Base-by-base conservation (phyloP, 2,888 invertebrate genomes). In the Pandemis corylana region DNA sequence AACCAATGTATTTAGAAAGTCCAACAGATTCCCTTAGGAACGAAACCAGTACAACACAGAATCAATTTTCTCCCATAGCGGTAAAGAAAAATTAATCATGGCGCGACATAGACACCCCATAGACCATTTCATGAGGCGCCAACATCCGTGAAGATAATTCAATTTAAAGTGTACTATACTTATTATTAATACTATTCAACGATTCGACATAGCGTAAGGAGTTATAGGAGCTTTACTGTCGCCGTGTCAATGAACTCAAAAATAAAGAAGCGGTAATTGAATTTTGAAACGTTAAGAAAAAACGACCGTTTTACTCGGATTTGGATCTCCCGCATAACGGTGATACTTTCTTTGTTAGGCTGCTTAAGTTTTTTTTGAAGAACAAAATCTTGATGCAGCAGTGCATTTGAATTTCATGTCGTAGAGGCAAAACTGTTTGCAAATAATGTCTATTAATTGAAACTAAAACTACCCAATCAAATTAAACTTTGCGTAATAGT, bases 61-160 rank as follows among this genome's bases (percentile, higher is more conserved):
- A 81, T 78, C 81, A 73, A 79, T 79, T 79, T 79, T 78, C 74
- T 92, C 91, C 90, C 89, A 92, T 89, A 89, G 87, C 86, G 84
- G 83, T 79, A 79, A 86, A 89, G 76, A 86, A 90, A 91, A 91
- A 89, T 91, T 92, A 93, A 93, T 92, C 92, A 90, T 81, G 77
- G 77, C 66, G 79, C 88, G 87, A 90, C 90, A 89, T 87, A 84
- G 92, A 88, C 90, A 89, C 90, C 91, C 93, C 92, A 93, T 91
- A 87, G 93, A 90, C 90, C 87, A 84, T 91, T 90, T 90, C 91
- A 92, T 92, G 87, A 92, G 86, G 80, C 89, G 83, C 81, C 84
- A 91, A 92, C 83, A 79, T 86, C 86, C 93, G 90, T 93, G 94
- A 93, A 92, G 86, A 78, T 94, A 94, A 94, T 94, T 90, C 90